Evolutionary conservation across 2,797 vertebrate species (phyloP).

Genomic region (Leptodactylus fallax): DNA sequence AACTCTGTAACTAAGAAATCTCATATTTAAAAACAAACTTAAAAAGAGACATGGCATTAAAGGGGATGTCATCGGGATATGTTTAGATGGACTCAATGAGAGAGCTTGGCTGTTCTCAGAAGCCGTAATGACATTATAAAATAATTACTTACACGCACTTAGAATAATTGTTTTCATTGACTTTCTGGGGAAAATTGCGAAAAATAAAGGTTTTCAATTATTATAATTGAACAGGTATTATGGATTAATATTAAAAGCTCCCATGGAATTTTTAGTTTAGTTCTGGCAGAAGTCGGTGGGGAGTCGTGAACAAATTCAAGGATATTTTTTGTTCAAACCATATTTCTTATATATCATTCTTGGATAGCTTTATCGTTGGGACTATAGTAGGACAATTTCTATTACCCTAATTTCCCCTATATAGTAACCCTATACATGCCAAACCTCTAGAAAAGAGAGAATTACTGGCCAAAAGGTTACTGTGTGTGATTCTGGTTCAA

Average conservation of each 20-base stretch:
- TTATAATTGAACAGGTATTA: slow-evolving; percentile 7
- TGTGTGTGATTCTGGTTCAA: too few relatives aligned
- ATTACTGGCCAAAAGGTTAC: too few relatives aligned
- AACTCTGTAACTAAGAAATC: too few relatives aligned
- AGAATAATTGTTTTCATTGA: slow-evolving; percentile 14
- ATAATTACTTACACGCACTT: background rate
- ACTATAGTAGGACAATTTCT: background rate
- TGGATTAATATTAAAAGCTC: background rate
- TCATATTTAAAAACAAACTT: too few relatives aligned
- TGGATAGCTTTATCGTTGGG: background rate
- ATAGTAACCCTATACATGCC: too few relatives aligned
- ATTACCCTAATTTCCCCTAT: too few relatives aligned
- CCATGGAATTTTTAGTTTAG: background rate
- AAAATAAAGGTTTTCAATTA: background rate
- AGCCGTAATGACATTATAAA: background rate
- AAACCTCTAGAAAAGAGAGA: too few relatives aligned
- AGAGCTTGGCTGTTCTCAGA: background rate
- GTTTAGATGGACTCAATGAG: background rate
- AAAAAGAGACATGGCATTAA: too few relatives aligned
- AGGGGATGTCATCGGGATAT: background rate
- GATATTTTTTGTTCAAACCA: background rate
- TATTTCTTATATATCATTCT: background rate
- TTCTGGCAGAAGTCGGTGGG: background rate
- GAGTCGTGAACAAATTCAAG: background rate
- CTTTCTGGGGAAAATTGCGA: background rate